These are phyloP conservation scores for Ormyrus thymus DNA, from an alignment of 2,888 invertebrate genomes.

Conservation along the genomic window DNA sequence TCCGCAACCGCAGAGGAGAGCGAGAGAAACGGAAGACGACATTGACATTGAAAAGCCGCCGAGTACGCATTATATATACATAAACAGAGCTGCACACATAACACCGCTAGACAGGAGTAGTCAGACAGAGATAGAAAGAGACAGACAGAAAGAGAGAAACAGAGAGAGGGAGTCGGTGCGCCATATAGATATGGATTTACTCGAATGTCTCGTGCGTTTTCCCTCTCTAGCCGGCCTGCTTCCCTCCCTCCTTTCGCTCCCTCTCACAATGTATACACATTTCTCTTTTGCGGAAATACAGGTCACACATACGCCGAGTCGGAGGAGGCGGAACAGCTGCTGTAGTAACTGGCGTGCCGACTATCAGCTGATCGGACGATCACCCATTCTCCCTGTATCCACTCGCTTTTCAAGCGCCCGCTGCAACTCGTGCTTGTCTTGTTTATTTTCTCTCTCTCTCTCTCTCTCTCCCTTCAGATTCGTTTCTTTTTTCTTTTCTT, in stretches of 20 bases:
- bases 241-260: too few species aligned
- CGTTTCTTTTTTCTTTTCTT: neutral
- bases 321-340: conserved; percentile 11
- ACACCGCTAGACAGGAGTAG: neutral
- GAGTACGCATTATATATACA: conserved; percentile 34
- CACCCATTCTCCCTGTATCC: conserved; percentile 32
- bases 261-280: conserved; percentile 17
- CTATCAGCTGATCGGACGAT: conserved; percentile 55
- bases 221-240: conserved; percentile 5
- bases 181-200: conserved; percentile 36
- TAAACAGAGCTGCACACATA: neutral
- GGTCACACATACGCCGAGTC: conserved; percentile 24
- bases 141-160: conserved; percentile 18
- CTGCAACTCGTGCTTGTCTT: neutral
- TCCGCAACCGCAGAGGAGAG: conserved; percentile 6
- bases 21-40: conserved; percentile 48
- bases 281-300: conserved; percentile 55
- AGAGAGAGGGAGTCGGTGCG: neutral
- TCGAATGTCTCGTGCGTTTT: conserved; percentile 19
- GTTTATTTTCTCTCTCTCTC: conserved; percentile 7
- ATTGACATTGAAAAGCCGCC: conserved; percentile 53
- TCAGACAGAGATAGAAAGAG: conserved; percentile 22
- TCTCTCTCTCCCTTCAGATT: neutral
- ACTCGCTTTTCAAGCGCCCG: too few species aligned
- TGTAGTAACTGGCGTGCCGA: conserved; percentile 37